Evolutionary conservation across 2,888 invertebrate genomes (phyloP).

Genomic region (Caenorhabditis sp.): DNA sequence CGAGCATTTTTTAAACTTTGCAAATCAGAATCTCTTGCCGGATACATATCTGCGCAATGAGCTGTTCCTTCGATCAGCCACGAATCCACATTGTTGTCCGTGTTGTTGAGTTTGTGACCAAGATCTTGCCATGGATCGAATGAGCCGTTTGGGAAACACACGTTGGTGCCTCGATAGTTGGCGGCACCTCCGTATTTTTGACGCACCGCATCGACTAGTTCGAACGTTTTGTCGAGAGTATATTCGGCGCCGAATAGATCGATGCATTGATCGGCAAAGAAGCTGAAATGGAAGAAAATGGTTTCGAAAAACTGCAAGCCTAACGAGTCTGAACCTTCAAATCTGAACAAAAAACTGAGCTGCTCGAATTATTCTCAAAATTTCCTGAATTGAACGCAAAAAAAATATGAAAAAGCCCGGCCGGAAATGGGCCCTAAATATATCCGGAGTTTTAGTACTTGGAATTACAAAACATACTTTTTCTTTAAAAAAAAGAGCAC

Average conservation of each 20-base stretch:
- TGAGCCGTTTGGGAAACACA: constrained; percentile 52
- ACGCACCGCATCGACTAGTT: constrained; percentile 23
- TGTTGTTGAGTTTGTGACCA: constrained; percentile 24
- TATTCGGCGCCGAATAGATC: constrained; percentile 41
- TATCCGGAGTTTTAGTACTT: no score
- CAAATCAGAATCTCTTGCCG: constrained; percentile 32
- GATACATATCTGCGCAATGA: constrained; percentile 62
- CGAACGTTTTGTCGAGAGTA: constrained; percentile 41
- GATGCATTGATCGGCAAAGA: constrained; percentile 49
- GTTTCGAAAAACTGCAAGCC: not conserved
- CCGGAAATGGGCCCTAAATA: no score
- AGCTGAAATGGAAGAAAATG: constrained; percentile 44
- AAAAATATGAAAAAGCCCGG: no score
- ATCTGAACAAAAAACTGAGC: no score
- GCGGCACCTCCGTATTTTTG: constrained; percentile 45
- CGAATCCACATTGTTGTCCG: constrained; percentile 43
- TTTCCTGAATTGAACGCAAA: no score
- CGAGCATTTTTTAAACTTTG: constrained; percentile 40
- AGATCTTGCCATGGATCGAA: constrained; percentile 52
- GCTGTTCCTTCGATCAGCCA: constrained; percentile 54
- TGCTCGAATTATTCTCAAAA: no score
- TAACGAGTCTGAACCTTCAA: not conserved
- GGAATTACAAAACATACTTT: no score
- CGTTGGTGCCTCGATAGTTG: constrained; percentile 49
- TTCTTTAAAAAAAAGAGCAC: no score